Evolutionary conservation across 2,113 vertebrate species (phyloP).

Genomic region (Nycticorax nycticorax): DNA sequence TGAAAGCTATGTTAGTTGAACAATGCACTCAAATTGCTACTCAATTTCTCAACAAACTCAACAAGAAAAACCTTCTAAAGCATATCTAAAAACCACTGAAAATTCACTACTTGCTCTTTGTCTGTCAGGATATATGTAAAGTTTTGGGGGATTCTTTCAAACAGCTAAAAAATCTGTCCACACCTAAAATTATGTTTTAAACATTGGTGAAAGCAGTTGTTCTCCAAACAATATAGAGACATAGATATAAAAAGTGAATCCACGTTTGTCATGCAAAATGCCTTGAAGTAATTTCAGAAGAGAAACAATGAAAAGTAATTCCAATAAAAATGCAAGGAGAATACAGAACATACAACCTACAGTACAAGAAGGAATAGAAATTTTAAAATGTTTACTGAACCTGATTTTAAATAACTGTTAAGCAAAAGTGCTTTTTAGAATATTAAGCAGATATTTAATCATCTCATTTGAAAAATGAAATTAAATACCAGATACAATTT

Average conservation of each 20-base stretch:
- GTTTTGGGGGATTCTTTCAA: neutral
- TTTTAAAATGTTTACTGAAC: neutral
- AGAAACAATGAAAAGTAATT: neutral
- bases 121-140: neutral
- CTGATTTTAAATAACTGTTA: neutral
- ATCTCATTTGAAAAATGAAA: neutral
- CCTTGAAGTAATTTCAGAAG: neutral
- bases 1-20: neutral
- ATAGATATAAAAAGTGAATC: neutral
- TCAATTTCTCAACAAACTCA: neutral
- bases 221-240: neutral
- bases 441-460: neutral
- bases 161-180: neutral
- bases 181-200: neutral
- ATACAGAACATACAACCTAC: neutral
- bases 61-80: neutral
- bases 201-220: neutral
- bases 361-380: neutral
- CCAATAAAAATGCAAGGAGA: neutral
- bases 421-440: neutral
- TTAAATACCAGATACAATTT: neutral
- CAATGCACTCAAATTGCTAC: neutral
- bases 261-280: neutral
- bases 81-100: neutral
- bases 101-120: neutral